Evolutionary conservation across 2,113 vertebrate genomes (phyloP), one percentile per base, ranked within the genome.

Genomic region (Campylomormyrus tamandua): DNA sequence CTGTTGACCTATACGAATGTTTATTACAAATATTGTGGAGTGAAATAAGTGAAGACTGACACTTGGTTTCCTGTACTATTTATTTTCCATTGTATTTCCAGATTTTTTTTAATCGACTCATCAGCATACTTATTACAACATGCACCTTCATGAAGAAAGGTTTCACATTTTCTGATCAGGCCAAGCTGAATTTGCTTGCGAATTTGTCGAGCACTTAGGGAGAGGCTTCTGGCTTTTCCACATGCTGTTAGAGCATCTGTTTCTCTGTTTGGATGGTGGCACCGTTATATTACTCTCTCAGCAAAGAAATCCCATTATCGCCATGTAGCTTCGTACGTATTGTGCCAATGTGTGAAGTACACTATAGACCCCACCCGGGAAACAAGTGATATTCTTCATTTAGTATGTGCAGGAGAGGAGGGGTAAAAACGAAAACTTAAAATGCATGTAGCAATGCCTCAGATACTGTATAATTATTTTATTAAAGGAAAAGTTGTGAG

Each of bases 391-490:
- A 39, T 74, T 77, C 17, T 88, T 11, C 48, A 83, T 53, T 90
- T 87, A 87, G 58, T 58, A 53, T 50, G 17, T 52, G 70, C n/a
- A 21, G 11, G 89, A 19, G 85, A 35, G 50, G 2, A 45, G 45
- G 45, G 24, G 85, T 5, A 19, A 62, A 39, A 27, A 39, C 17
- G 8, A 13, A 48, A 39, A 27, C 39, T 77, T 90, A 86, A 77
- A 52, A 90, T 90, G 90, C 62, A 88, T 90, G 90, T 87, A 90
- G 85, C 86, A 88, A 88, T 88, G 89, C 46, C 24, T 74, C 56
- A 48, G 45, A 87, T 74, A 87, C 50, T 87, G 85, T 87, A 50
- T 80, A 90, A 87, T 8, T 88, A 48, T 42, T 50, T 84, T 87
- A 66, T 48, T 48, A 83, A 70, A 89, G 62, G 58, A 80, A 31